Evolutionary conservation across 2,113 vertebrate species (phyloP).

Genomic region (Corythaixoides concolor): DNA sequence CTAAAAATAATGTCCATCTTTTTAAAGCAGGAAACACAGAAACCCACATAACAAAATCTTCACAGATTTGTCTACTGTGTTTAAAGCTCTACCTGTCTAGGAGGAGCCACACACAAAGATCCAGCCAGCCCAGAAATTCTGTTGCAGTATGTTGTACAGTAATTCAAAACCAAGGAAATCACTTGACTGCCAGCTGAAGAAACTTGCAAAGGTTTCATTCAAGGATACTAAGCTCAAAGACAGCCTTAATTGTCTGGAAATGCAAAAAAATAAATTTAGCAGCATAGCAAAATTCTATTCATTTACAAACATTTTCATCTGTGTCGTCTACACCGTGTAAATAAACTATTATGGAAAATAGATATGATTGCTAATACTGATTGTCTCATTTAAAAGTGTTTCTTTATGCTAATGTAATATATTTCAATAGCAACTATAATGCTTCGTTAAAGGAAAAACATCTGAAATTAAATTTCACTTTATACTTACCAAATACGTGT

Average conservation of each 20-base stretch:
- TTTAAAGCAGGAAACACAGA: neutral
- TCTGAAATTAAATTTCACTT: constrained; percentile 41
- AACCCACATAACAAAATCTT: neutral
- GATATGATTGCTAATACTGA: neutral
- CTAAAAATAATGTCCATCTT: neutral
- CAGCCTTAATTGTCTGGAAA: neutral
- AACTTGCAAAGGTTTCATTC: neutral
- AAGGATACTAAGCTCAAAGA: neutral
- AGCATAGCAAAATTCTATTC: neutral
- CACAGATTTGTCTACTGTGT: neutral
- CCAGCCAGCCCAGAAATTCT: neutral
- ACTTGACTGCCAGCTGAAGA: neutral
- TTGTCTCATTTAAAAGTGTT: neutral
- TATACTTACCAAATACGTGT: neutral
- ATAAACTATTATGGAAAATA: neutral
- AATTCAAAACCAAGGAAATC: neutral
- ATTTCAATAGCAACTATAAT: neutral
- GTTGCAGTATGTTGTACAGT: neutral
- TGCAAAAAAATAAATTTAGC: neutral
- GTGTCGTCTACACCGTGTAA: neutral
- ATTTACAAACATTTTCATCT: neutral
- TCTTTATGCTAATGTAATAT: constrained; percentile 24
- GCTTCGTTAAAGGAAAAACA: constrained; percentile 8
- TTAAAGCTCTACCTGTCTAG: neutral
- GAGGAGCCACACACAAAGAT: neutral